Evolutionary conservation across 2,797 vertebrate genomes (phyloP), one percentile per base, ranked within the genome.

Genomic region (Sebastes steindachneri): DNA sequence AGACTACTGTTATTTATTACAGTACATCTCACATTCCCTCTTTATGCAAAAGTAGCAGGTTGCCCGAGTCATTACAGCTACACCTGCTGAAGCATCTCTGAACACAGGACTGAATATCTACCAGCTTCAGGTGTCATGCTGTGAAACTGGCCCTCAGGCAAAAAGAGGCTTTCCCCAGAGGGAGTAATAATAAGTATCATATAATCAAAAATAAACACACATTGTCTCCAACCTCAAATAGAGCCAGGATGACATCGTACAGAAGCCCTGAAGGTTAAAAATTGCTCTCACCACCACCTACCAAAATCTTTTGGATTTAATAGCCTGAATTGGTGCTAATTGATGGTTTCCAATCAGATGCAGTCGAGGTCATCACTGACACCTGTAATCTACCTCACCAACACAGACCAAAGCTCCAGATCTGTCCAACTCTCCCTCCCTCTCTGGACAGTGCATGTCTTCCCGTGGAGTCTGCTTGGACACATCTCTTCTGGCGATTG

Each of bases 401-500:
- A 5, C 29, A 9, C 68, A 25, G 11, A 29, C 37, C 31, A 25
- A 72, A 23, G 37, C 60, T 70, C 48, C 62, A 48, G 45, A 48
- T 85, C 33, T 59, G 14, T 53, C 26, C 45, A 23, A 2, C 35
- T 28, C 59, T 15, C 31, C 48, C 48, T 68, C 67, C 65, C 71
- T 67, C 35, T 76, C n/a, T 59, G 86, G 80, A 84, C 78, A 55
- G 45, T 51, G 37, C 31, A 23, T 4, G 81, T 75, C 65, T 25
- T 66, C 69, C 73, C 17, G 37, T 62, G 53, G 73, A 75, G 55
- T 73, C 66, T 1, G 12, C 66, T 79, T 85, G 79, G 86, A 89
- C 75, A 57, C 57, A 70, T 73, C 79, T 86, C 71, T 67, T 78
- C 69, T 57, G 66, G 62, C 84, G 81, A 89, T 81, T 89, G 91